phyloP scores from a whole-genome alignment of 1,140 invertebrate species.

The Drosophila prosaltans region DNA sequence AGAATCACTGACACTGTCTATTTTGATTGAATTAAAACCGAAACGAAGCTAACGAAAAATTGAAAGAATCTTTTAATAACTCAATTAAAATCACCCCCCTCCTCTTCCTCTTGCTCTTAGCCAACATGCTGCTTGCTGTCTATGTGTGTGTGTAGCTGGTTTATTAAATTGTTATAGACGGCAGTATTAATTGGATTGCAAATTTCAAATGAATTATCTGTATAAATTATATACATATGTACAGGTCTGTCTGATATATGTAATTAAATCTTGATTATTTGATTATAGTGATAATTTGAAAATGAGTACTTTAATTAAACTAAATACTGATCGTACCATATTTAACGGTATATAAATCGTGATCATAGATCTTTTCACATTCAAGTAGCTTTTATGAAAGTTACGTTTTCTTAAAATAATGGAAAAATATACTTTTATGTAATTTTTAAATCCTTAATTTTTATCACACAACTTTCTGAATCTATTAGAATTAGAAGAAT shows the following conservation, averaged over 20 bases:
- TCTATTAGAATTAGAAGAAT: too few relatives aligned
- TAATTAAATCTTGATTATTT: conserved; percentile 7
- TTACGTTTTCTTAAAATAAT: too few relatives aligned
- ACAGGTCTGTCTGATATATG: conserved; percentile 1
- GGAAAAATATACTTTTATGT: too few relatives aligned
- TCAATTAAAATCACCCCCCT: conserved; percentile 8
- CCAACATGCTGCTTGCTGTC: not conserved
- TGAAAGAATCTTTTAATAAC: conserved; percentile 21
- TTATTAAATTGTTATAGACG: conserved; percentile 19
- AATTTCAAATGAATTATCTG: conserved; percentile 16
- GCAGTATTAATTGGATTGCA: conserved; percentile 17
- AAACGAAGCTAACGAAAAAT: conserved; percentile 20
- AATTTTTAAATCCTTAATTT: too few relatives aligned
- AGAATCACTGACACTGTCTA: conserved; percentile 17
- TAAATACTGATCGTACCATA: not conserved
- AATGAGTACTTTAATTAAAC: conserved; percentile 9
- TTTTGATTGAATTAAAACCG: conserved; percentile 21
- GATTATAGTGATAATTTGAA: conserved; percentile 8
- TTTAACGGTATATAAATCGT: not conserved
- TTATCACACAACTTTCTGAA: too few relatives aligned
- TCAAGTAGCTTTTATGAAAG: too few relatives aligned
- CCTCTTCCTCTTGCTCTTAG: too few relatives aligned
- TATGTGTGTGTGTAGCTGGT: conserved; percentile 6
- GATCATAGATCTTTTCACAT: too few relatives aligned
- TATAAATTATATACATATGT: conserved; percentile 8